Base-by-base conservation (phyloP, 2,797 vertebrate species). In the Parauchenoglanis ngamensis region DNA sequence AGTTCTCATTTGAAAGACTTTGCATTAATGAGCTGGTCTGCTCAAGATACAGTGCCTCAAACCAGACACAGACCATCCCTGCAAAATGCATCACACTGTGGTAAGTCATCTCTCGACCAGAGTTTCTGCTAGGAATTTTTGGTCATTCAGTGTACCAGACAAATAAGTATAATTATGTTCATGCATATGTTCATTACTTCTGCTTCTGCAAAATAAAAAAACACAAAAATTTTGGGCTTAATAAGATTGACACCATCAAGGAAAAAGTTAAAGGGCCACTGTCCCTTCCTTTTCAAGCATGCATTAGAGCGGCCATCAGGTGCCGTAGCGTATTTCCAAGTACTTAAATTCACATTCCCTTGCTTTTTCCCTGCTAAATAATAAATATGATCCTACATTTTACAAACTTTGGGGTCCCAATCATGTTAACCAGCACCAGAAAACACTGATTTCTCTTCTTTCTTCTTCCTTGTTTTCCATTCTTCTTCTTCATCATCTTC, bases 1-100 rank as follows among this genome's bases (percentile, higher is more conserved):
- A 84, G 83, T 88, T 86, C 72, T 89, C 78, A 88, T 89, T 76
- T 89, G 25, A 88, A 86, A 70, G 85, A 81, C 83, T 89, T 88
- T 88, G 79, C 77, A 85, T 88, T 90, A 89, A 52, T 65, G 72
- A 63, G 61, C 84, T 75, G 61, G 65, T 63, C 31, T 86, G 72
- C 59, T 73, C 59, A 17, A 87, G 80, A 75, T 83, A 73, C 46
- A 31, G 23, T 0, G 49, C 59, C 44, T 87, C 76, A 67, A 80
- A 86, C 85, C 81, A 87, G 85, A 84, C 70, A 81, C 10, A n/a
- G 56, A 7, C 19, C 35, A 81, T 68, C 67, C 61, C 68, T 70
- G 79, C 40, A 72, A 76, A 73, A 68, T 35, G 40, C n/a, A 7
- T 10, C 28, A 67, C 73, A 72, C n/a, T 7, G 31, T 46, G 57